Base-by-base conservation (phyloP, 2,113 vertebrate species). In the Peromyscus californicus region DNA sequence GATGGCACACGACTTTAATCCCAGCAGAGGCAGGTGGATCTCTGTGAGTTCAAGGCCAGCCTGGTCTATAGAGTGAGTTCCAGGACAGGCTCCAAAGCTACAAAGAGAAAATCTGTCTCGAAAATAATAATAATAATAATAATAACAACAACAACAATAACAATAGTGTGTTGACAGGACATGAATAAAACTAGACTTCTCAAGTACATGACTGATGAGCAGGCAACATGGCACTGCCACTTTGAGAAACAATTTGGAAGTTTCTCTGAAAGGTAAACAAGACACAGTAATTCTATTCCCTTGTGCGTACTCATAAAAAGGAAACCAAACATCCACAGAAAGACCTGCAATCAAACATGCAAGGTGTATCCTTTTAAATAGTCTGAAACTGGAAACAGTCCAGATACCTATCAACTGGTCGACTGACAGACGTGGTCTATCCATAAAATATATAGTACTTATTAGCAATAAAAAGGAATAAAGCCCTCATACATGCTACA, bases 311-410 rank as follows among this genome's bases (percentile, higher is more conserved):
- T 63, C 89, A 85, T 33, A 75, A 54, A 89, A 61, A 91, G 57
- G 87, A 95, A 95, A 94, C 22, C 19, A 2, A 59, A 33, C n/a
- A 10, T 76, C 22, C 67, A 76, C 65, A 63, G 67, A 82, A 96
- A 87, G n/a, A 93, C 45, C 84, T 86, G 26, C 61, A 84, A 39
- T 84, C 83, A 94, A 95, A 96, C 54, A n/a, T 91, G 76, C 57
- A 92, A 63, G 69, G 10, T 85, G 6, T 54, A 90, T 94, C 83
- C 88, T 85, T 91, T 22, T 16, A 19, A 91, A 87, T 16, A 70
- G 26, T 61, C 33, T 83, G 91, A 89, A 97, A 93, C 15, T 85
- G 24, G n/a, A 75, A 95, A 65, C 78, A 76, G 89, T 87, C 57
- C 48, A 90, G 90, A 70, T 48, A 51, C 1, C 84, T 42, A 84